Evolutionary conservation across 2,113 vertebrate species (phyloP).

Genomic region (Antidorcas marsupialis): DNA sequence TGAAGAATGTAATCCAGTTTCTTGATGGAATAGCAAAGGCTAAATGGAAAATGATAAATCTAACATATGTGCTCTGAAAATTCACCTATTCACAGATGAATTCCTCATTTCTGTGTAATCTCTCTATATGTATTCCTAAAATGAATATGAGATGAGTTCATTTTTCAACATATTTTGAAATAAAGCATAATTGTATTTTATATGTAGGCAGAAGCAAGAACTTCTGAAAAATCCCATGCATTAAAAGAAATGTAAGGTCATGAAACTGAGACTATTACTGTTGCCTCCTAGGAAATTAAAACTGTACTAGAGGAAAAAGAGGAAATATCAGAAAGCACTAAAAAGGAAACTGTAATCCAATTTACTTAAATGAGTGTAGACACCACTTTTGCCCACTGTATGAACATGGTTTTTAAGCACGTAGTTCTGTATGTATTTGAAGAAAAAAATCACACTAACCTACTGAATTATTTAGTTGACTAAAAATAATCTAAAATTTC

Average conservation of each 20-base stretch:
- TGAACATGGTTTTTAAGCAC: not conserved
- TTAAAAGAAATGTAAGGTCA: constrained; percentile 42
- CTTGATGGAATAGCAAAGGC: constrained; percentile 44
- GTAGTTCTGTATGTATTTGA: not conserved
- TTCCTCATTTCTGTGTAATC: not conserved
- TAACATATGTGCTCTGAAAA: constrained; percentile 25
- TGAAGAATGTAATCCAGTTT: constrained; percentile 45
- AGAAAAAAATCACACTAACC: not conserved
- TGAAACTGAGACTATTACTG: constrained; percentile 34
- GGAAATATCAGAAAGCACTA: constrained; percentile 24
- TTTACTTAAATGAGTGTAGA: not conserved
- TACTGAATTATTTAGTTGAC: not conserved
- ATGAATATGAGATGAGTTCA: not conserved
- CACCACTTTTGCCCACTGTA: not conserved
- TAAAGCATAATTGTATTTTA: constrained; percentile 46
- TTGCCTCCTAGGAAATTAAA: constrained; percentile 58
- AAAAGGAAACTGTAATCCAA: constrained; percentile 13
- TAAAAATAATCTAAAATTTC: not conserved
- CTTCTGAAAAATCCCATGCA: constrained; percentile 15
- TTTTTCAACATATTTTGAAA: constrained; percentile 39
- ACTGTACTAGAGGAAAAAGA: constrained; percentile 43
- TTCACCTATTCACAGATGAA: not conserved
- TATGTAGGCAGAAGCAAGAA: constrained; percentile 37
- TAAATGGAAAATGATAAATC: constrained; percentile 68
- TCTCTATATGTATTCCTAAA: not conserved